These are phyloP conservation scores for Dynastes hyllus DNA, from an alignment of 2,888 invertebrate species.

Conservation along the genomic window DNA sequence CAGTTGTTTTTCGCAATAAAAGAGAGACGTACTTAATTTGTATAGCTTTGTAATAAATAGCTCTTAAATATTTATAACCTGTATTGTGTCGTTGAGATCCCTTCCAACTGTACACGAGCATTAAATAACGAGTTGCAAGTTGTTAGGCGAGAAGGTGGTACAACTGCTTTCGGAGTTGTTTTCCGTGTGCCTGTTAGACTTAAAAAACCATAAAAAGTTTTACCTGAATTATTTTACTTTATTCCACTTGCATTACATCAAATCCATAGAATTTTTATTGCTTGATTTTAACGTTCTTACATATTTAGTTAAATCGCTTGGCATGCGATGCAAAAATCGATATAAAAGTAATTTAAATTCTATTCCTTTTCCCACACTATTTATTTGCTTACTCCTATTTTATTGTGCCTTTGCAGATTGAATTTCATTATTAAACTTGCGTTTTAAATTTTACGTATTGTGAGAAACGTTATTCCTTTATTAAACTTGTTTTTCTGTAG, in stretches of 20 bases:
- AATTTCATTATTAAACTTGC: constrained; percentile 17
- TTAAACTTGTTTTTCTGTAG: no score
- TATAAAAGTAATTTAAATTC: constrained; percentile 40
- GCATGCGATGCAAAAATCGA: constrained; percentile 22
- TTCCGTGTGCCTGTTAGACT: background rate
- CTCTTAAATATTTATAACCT: constrained; percentile 36
- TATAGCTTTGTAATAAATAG: constrained; percentile 28
- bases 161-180: constrained; percentile 10
- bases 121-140: constrained; percentile 36
- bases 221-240: background rate
- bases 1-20: constrained; percentile 8
- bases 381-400: constrained; percentile 27
- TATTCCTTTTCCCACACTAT: constrained; percentile 33
- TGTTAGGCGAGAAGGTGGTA: constrained; percentile 33
- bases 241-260: constrained; percentile 4
- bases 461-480: no score
- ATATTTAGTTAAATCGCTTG: constrained; percentile 14
- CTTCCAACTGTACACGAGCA: constrained; percentile 27
- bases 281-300: constrained; percentile 13
- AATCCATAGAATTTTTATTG: background rate
- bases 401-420: constrained; percentile 13
- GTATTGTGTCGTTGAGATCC: constrained; percentile 26
- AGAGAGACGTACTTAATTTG: constrained; percentile 13
- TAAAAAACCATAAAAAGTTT: background rate
- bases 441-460: background rate